Evolutionary conservation across 1,140 invertebrate genomes (phyloP).

Genomic region (Drosophila lacertosa): DNA sequence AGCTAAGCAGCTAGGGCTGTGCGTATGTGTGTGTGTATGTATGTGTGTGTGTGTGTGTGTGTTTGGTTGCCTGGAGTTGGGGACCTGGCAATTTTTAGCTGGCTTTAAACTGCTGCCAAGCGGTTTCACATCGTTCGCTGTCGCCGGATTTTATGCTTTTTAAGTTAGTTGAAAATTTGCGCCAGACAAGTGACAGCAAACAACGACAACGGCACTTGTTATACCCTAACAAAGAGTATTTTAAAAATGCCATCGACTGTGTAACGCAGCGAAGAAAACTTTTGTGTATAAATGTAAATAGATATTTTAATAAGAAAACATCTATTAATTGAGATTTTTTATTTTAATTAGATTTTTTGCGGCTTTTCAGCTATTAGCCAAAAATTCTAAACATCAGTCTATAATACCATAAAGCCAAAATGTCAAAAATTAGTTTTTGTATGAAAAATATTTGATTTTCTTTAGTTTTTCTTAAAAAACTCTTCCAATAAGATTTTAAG

Average conservation of each 20-base stretch:
- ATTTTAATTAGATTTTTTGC: no score
- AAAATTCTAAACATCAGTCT: no score
- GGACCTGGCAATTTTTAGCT: slow-evolving; percentile 20
- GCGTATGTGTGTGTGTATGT: slow-evolving; percentile 5
- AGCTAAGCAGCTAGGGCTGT: slow-evolving; percentile 64
- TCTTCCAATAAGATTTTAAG: no score
- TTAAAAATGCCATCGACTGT: neutral
- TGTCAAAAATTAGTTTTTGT: no score
- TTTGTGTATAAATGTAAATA: no score
- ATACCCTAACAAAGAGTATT: neutral
- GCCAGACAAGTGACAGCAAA: slow-evolving; percentile 69
- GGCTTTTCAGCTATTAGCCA: no score
- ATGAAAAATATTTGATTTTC: no score
- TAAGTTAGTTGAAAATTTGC: slow-evolving; percentile 80
- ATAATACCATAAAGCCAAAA: no score
- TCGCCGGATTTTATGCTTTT: slow-evolving; percentile 71
- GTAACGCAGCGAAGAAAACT: neutral
- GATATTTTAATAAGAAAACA: no score
- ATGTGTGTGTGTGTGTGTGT: slow-evolving; percentile 1
- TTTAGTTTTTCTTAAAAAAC: no score
- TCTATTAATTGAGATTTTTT: no score
- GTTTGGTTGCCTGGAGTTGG: slow-evolving; percentile 10
- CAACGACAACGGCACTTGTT: slow-evolving; percentile 40
- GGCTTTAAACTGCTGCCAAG: slow-evolving; percentile 71
- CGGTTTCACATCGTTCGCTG: slow-evolving; percentile 65